Evolutionary conservation across 1,140 invertebrate species (phyloP).

Genomic region (Habropoda laboriosa): DNA sequence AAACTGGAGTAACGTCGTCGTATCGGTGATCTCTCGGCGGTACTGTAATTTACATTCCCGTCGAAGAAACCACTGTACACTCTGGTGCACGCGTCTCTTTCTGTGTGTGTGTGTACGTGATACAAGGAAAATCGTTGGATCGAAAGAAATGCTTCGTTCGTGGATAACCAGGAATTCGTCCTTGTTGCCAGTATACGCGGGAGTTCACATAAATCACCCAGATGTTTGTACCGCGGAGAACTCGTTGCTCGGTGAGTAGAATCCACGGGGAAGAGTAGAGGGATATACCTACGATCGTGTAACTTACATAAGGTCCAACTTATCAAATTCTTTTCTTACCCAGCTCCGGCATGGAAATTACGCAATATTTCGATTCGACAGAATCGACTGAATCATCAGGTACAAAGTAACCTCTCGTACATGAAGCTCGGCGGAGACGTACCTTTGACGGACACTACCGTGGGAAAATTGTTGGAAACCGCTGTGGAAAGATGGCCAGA

Average conservation of each 20-base stretch:
- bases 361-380: neutral
- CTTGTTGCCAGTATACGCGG: neutral
- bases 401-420: slow-evolving; percentile 13
- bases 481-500: slow-evolving; percentile 83
- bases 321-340: neutral
- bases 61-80: too few species aligned
- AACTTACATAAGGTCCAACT: neutral
- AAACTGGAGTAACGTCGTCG: too few species aligned
- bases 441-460: slow-evolving; percentile 84
- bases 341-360: neutral
- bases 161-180: neutral
- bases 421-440: slow-evolving; percentile 74
- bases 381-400: neutral
- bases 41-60: too few species aligned
- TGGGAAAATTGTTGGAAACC: slow-evolving; percentile 84
- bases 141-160: slow-evolving; percentile 3
- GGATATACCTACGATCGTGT: neutral
- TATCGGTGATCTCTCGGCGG: too few species aligned
- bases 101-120: too few species aligned
- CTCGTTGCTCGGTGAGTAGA: slow-evolving; percentile 2
- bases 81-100: too few species aligned
- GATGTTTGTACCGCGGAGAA: neutral
- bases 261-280: too few species aligned
- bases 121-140: too few species aligned
- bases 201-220: too few species aligned